These are phyloP conservation scores for Cryptus viduatorius DNA, from an alignment of 2,888 invertebrate species.

Conservation along the genomic window DNA sequence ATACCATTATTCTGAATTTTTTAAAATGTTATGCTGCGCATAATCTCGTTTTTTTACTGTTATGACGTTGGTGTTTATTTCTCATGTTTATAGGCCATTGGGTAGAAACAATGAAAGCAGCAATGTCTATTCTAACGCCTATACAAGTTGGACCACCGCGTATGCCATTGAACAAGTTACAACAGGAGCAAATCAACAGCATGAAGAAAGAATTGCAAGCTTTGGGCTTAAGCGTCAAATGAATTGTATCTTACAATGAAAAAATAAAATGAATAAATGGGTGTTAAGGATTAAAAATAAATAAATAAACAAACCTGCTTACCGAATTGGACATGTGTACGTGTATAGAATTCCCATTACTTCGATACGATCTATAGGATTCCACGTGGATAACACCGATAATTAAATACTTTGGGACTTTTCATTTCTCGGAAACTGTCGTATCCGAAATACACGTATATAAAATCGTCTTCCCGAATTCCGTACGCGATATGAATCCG, in stretches of 20 bases:
- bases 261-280: background rate
- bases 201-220: constrained; percentile 80
- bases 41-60: background rate
- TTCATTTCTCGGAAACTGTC: background rate
- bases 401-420: background rate
- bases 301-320: background rate
- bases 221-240: constrained; percentile 54
- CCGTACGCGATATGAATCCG: too few species aligned
- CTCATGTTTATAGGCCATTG: constrained; percentile 86
- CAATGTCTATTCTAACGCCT: constrained; percentile 88
- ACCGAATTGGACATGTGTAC: background rate
- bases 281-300: background rate
- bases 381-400: too few species aligned
- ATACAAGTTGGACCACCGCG: constrained; percentile 89
- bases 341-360: background rate
- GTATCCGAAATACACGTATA: background rate
- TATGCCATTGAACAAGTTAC: constrained; percentile 86
- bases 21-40: background rate
- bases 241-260: background rate
- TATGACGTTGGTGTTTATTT: constrained; percentile 3
- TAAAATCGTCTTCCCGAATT: background rate
- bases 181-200: constrained; percentile 82
- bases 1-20: background rate
- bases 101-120: constrained; percentile 90
- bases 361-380: background rate